phyloP scores from a whole-genome alignment of 2,797 vertebrate species.

The Lagorchestes hirsutus region DNA sequence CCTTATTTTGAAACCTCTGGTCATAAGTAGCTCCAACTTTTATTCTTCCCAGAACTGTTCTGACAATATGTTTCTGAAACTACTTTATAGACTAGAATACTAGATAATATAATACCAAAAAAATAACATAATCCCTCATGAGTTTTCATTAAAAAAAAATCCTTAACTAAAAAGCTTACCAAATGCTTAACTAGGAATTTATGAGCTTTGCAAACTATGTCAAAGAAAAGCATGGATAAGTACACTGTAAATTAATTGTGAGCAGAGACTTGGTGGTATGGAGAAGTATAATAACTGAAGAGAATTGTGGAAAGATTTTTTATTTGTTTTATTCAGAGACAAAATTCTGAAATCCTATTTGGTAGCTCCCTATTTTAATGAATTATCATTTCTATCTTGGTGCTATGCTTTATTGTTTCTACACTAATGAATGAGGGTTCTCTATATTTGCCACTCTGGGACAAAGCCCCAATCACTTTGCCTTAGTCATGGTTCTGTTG shows the following conservation, averaged over 20 bases:
- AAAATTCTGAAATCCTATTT: neutral
- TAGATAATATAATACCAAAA: slow-evolving; percentile 16
- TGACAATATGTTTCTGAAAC: neutral
- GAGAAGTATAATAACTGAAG: neutral
- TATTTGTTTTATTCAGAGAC: neutral
- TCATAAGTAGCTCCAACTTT: neutral
- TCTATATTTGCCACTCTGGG: no score
- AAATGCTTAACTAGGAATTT: no score
- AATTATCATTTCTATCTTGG: neutral
- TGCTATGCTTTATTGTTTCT: neutral
- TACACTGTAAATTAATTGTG: no score
- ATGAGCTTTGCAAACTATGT: no score
- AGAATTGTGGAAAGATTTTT: no score
- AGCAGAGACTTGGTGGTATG: no score
- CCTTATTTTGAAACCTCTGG: slow-evolving; percentile 27
- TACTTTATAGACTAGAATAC: slow-evolving; percentile 32
- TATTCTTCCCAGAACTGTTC: slow-evolving; percentile 26
- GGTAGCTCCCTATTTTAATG: neutral
- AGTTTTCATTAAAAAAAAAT: no score
- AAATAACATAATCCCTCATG: slow-evolving; percentile 40
- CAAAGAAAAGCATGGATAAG: no score
- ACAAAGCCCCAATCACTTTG: neutral
- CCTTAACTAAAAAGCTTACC: no score
- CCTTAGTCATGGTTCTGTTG: no score
- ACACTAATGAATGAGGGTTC: no score